Evolutionary conservation across 2,113 vertebrate species (phyloP), one percentile per base, ranked within the genome.

Genomic region (Petrocephalus microphthalmus): DNA sequence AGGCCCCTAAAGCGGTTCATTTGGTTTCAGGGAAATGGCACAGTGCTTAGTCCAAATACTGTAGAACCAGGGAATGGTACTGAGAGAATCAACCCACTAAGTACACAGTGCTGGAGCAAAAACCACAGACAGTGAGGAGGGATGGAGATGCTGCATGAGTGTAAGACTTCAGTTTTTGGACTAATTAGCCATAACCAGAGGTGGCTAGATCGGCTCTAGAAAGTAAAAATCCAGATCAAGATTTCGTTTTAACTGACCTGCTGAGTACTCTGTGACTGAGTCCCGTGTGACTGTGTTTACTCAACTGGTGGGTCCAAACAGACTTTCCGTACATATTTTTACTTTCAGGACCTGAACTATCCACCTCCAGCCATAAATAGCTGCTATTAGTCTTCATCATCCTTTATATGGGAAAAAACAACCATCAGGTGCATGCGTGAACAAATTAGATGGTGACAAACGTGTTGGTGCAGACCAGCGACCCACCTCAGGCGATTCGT

Each of bases 361-460:
- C n/a, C 60, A 64, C n/a, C 37, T 22, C 37, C 47, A 33, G 42
- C 42, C 11, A 83, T 83, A 47, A 83, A 49, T 20, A n/a, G 81
- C 45, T 7, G 2, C 4, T 49, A 49, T 83, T 83, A 49, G 81
- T 13, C 81, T 17, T 17, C 42, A n/a, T 8, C 2, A 7, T 45
- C 22, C 2, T 49, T 83, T 49, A 47, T 10, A 49, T 3, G 81
- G 45, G 20, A 37, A n/a, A 82, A 17, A 82, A 83, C 42, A 25
- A 22, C 37, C 22, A 2, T 83, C 19, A 47, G 49, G 81, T 83
- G 90, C 91, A 90, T 20, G 52, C 29, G 53, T 88, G 82, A 45
- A 81, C 64, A 29, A 57, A 25, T 53, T 53, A 85, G 37, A 87
- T 52, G 33, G 84, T 85, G 84, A 53, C 29, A 4, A 33, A 19